phyloP scores from a whole-genome alignment of 2,888 invertebrate genomes.

The Rhimphoctona megacephalus region DNA sequence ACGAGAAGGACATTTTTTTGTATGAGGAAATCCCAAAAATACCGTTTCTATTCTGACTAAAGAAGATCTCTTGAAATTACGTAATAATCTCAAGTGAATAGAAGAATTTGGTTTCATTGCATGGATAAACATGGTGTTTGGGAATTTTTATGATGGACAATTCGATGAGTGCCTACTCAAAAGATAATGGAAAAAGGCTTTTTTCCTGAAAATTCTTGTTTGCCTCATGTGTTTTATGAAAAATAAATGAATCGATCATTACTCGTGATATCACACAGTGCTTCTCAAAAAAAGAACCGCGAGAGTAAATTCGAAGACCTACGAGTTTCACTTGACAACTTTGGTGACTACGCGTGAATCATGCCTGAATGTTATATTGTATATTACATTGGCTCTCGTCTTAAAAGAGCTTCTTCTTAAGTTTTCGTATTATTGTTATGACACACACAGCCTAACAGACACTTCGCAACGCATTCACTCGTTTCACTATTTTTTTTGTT shows the following conservation, averaged over 20 bases:
- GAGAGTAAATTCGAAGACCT: conserved; percentile 31
- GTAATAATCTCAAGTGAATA: neutral
- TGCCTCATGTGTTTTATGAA: neutral
- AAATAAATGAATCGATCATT: neutral
- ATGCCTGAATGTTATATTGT: neutral
- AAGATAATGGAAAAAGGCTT: neutral
- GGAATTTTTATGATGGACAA: neutral
- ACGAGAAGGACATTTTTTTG: too few relatives aligned
- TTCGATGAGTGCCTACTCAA: neutral
- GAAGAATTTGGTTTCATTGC: neutral
- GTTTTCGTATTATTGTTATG: conserved; percentile 7
- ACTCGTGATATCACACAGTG: neutral
- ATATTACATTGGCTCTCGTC: conserved; percentile 5
- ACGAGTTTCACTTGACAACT: conserved; percentile 11
- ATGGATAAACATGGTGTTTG: neutral
- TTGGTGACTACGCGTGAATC: conserved; percentile 30
- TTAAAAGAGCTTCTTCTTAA: conserved; percentile 12
- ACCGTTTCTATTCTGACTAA: neutral
- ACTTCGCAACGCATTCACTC: conserved; percentile 6
- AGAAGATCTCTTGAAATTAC: neutral
- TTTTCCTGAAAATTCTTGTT: neutral
- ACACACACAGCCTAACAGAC: conserved; percentile 3
- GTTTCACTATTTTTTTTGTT: conserved; percentile 38
- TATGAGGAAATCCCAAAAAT: neutral
- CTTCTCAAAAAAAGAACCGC: neutral